These are phyloP conservation scores for Cettia cetti DNA, from an alignment of 2,113 vertebrate genomes.

Conservation along the genomic window DNA sequence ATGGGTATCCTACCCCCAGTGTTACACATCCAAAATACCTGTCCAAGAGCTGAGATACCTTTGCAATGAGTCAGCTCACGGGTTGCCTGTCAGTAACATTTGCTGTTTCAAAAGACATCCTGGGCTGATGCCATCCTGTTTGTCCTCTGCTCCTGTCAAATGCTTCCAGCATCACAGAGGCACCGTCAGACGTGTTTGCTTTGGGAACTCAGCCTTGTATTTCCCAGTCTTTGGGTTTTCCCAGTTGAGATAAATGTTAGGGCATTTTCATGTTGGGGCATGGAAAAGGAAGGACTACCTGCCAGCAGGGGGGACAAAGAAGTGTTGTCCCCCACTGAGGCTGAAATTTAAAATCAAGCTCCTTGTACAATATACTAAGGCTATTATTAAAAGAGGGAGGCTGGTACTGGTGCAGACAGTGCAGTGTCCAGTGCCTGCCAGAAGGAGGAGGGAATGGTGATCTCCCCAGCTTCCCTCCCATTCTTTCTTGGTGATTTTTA, in stretches of 20 bases:
- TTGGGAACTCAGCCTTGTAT: not conserved
- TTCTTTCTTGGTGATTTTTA: not conserved
- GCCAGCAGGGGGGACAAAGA: not conserved
- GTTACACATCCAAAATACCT: not conserved
- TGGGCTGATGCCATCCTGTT: not conserved
- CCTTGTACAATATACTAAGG: not conserved
- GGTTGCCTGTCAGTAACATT: not conserved
- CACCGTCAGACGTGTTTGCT: rapidly evolving
- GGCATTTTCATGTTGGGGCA: not conserved
- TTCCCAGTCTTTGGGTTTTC: not conserved
- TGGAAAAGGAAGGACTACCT: not conserved
- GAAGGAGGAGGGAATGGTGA: not conserved
- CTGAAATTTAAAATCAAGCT: not conserved
- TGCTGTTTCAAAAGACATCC: not conserved
- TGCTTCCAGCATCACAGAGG: not conserved
- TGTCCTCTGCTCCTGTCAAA: not conserved
- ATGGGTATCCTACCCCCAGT: not conserved
- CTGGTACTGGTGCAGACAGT: not conserved
- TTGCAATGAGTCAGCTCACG: not conserved
- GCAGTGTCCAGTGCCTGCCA: rapidly evolving
- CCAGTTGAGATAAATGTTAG: not conserved
- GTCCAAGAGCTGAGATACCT: not conserved
- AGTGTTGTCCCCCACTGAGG: not conserved
- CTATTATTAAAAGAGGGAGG: not conserved
- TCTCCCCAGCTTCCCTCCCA: not conserved